These are phyloP conservation scores for Prionailurus bengalensis DNA, from an alignment of 2,113 vertebrate species.

Conservation along the genomic window DNA sequence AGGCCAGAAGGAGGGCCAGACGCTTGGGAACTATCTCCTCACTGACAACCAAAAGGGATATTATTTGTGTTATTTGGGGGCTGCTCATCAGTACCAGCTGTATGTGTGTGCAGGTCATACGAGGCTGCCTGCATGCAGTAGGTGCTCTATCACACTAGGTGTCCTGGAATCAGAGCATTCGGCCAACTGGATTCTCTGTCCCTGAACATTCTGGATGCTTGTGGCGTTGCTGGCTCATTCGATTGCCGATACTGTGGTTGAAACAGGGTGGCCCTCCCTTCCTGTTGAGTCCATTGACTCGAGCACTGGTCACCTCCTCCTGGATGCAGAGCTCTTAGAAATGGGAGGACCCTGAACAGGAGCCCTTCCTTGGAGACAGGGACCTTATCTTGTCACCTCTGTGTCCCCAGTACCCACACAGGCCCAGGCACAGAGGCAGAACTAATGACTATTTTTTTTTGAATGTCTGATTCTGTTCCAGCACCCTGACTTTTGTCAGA, in stretches of 20 bases:
- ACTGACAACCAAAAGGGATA: neutral
- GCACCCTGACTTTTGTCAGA: neutral
- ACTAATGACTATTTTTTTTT: neutral
- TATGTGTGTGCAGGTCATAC: too few relatives aligned
- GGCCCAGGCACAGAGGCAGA: neutral
- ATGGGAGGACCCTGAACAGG: neutral
- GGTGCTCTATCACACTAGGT: neutral
- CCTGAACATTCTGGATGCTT: neutral
- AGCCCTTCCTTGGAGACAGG: neutral
- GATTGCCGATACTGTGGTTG: neutral
- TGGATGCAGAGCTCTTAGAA: neutral
- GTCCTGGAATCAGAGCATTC: neutral
- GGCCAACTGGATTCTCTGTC: neutral
- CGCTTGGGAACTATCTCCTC: neutral
- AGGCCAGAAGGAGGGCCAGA: neutral
- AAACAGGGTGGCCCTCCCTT: neutral
- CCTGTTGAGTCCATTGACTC: neutral
- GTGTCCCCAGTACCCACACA: neutral
- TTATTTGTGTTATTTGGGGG: neutral
- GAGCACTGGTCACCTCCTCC: neutral
- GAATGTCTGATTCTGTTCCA: neutral
- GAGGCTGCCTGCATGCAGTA: neutral
- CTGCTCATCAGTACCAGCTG: neutral
- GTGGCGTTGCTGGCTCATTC: neutral
- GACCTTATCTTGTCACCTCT: neutral